Percentiles rank a stretch among this genome's conserved stretches.
phyloP scores from a whole-genome alignment of 1,140 invertebrate genomes.

The Bursaphelenchus mucronatus region DNA sequence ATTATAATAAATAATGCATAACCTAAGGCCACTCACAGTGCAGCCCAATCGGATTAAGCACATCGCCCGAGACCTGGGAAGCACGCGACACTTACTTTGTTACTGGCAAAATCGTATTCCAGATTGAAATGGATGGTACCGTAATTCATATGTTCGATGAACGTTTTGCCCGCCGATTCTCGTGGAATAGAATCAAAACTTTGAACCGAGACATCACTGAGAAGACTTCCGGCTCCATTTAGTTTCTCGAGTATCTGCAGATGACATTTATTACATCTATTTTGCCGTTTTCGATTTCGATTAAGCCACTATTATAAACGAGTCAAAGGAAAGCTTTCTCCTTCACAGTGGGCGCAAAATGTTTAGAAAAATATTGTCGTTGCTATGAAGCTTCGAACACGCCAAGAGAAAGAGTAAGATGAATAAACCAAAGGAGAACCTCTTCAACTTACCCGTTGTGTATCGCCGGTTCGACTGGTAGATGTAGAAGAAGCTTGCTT shows the following conservation, averaged over 20 bases:
- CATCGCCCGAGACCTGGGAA: not conserved
- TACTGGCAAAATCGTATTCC: slow-evolving; percentile 98
- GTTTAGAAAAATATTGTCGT: no score
- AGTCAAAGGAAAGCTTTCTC: no score
- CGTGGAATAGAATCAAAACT: slow-evolving; percentile 5
- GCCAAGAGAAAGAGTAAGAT: not conserved
- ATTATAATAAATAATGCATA: slow-evolving; percentile 7
- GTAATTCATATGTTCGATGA: slow-evolving; percentile 6
- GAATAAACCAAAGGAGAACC: slow-evolving; percentile 3
- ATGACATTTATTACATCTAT: no score
- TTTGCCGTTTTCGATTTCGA: no score
- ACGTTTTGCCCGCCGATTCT: not conserved
- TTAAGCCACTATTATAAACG: no score
- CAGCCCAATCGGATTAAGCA: not conserved
- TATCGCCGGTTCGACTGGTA: not conserved
- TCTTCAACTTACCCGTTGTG: slow-evolving; percentile 15
- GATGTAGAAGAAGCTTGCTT: slow-evolving; percentile 4
- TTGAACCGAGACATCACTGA: slow-evolving; percentile 11
- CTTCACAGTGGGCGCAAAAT: no score
- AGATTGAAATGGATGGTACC: slow-evolving; percentile 65
- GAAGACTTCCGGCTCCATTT: slow-evolving; percentile 12
- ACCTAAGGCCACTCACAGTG: slow-evolving; percentile 4
- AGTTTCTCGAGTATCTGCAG: slow-evolving; percentile 18
- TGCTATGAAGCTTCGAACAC: not conserved
- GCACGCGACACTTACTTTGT: slow-evolving; percentile 68